Evolutionary conservation across 1,140 invertebrate species (phyloP).

Genomic region (Polypedilum vanderplanki): DNA sequence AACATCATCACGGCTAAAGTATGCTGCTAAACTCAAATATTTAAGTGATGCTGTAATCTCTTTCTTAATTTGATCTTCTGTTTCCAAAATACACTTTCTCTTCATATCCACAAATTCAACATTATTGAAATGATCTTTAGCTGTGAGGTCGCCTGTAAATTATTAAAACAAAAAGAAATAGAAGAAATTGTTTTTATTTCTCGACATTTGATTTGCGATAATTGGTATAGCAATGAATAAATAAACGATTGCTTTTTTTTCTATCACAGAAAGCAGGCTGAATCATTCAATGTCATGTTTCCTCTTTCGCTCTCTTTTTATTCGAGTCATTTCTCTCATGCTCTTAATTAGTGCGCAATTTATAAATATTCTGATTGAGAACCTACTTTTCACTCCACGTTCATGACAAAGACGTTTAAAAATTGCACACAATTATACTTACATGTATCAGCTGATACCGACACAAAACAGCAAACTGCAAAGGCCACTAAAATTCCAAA

Average conservation of each 20-base stretch:
- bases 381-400: neutral
- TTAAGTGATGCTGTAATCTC: slow-evolving; percentile 72
- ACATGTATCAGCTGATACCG: slow-evolving; percentile 24
- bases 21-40: slow-evolving; percentile 78
- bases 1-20: slow-evolving; percentile 69
- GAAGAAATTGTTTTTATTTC: neutral
- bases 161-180: neutral
- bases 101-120: slow-evolving; percentile 60
- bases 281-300: neutral
- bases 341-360: neutral
- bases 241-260: neutral
- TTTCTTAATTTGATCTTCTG: slow-evolving; percentile 63
- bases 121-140: neutral
- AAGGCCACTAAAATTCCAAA: neutral
- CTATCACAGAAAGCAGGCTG: neutral
- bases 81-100: slow-evolving; percentile 50
- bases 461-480: neutral
- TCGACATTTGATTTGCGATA: too few relatives aligned
- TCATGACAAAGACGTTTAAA: neutral
- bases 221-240: too few relatives aligned
- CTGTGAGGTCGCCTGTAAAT: neutral
- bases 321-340: neutral
- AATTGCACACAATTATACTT: neutral
- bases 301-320: neutral
- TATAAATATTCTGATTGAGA: neutral